A percentile compares a stretch with the other conserved stretches of the same genome.
phyloP scores from a whole-genome alignment of 2,888 invertebrate species.

The Megaustenia siamemsis region DNA sequence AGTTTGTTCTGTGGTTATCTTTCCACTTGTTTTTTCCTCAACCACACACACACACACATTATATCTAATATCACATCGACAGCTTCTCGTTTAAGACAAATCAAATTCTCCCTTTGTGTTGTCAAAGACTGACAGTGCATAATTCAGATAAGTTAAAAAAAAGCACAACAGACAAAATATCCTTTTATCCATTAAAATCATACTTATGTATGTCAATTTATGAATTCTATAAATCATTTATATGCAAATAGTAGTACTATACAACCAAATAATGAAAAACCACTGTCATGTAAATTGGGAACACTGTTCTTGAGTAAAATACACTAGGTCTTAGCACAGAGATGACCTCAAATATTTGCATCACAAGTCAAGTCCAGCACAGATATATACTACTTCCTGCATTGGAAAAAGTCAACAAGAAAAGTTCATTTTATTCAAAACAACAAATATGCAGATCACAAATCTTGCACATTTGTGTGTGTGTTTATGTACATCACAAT shows the following conservation, averaged over 20 bases:
- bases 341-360: constrained; percentile 5
- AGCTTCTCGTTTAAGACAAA: background rate
- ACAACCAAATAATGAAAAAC: background rate
- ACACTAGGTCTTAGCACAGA: background rate
- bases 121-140: background rate
- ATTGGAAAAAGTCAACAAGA: too few species aligned
- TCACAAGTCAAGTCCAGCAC: constrained; percentile 22
- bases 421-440: too few species aligned
- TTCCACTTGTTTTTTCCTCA: background rate
- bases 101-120: background rate
- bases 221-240: background rate
- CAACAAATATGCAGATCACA: too few species aligned
- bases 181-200: background rate
- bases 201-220: too few species aligned
- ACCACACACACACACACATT: background rate
- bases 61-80: background rate
- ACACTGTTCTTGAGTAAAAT: background rate
- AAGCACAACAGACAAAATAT: background rate
- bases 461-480: too few species aligned
- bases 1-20: constrained; percentile 7
- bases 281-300: too few species aligned
- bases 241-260: background rate
- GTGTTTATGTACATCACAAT: too few species aligned
- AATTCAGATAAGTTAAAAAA: constrained; percentile 6
- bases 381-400: background rate